Evolutionary conservation across 2,797 vertebrate genomes (phyloP).

Genomic region (Orestias chungarensis): DNA sequence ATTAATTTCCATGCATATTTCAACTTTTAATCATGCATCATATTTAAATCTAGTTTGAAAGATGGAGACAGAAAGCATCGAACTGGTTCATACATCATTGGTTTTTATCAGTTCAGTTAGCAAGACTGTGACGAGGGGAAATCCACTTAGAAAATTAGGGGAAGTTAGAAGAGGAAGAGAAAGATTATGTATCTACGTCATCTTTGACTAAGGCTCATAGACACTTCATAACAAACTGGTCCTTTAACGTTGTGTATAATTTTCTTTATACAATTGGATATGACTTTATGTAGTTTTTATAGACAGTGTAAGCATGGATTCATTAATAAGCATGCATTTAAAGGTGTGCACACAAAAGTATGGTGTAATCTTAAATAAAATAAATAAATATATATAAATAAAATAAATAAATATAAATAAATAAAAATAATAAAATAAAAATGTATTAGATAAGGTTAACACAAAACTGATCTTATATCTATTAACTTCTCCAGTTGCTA

Average conservation of each 20-base stretch:
- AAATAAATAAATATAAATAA: too few relatives aligned
- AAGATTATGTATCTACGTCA: conserved; percentile 23
- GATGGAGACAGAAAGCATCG: conserved; percentile 4
- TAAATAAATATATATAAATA: too few relatives aligned
- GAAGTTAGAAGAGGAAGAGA: conserved; percentile 33
- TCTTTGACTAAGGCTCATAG: conserved; percentile 20
- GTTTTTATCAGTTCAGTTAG: conserved; percentile 34
- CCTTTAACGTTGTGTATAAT: background rate
- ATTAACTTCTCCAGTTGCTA: background rate
- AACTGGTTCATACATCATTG: conserved; percentile 33
- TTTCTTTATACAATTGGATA: background rate
- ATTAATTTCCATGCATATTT: conserved; percentile 1
- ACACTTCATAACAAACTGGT: conserved; percentile 3
- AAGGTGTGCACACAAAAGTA: too few relatives aligned
- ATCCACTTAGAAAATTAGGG: conserved; percentile 15
- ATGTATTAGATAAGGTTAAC: too few relatives aligned
- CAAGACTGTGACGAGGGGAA: conserved; percentile 30
- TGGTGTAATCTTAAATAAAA: too few relatives aligned
- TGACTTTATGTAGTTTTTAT: background rate
- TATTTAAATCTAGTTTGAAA: background rate
- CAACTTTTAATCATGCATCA: conserved; percentile 14
- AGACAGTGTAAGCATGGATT: background rate
- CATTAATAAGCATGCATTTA: background rate
- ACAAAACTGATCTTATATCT: background rate
- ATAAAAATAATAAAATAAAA: too few relatives aligned